These are phyloP conservation scores for Zaprionus bogoriensis DNA, from an alignment of 2,888 invertebrate genomes.

Conservation along the genomic window DNA sequence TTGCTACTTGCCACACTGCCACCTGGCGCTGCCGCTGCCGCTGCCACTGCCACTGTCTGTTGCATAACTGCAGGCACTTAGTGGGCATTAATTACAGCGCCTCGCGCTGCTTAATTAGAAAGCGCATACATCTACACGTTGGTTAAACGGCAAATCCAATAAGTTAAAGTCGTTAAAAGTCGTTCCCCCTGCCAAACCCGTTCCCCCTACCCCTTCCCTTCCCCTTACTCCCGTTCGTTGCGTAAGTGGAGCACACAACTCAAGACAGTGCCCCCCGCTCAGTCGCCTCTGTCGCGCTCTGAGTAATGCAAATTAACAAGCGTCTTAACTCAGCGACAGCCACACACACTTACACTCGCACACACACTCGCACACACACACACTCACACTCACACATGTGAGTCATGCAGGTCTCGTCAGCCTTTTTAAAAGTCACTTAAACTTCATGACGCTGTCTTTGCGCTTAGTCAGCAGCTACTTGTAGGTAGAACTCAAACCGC, in stretches of 20 bases:
- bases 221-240: too few relatives aligned
- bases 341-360: slow-evolving; percentile 12
- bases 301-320: slow-evolving; percentile 56
- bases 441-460: slow-evolving; percentile 60
- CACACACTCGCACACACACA: slow-evolving; percentile 28
- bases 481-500: slow-evolving; percentile 1
- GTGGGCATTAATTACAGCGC: slow-evolving; percentile 35
- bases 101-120: slow-evolving; percentile 54
- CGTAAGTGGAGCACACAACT: slow-evolving; percentile 21
- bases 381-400: slow-evolving; percentile 33
- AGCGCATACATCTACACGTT: slow-evolving; percentile 55
- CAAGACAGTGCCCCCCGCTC: background rate
- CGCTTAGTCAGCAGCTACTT: slow-evolving; percentile 62
- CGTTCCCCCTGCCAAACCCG: too few relatives aligned
- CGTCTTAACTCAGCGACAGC: slow-evolving; percentile 16
- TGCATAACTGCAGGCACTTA: slow-evolving; percentile 30
- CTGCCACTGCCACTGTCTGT: slow-evolving; percentile 8
- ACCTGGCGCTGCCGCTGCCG: slow-evolving; percentile 7
- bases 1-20: background rate
- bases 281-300: background rate
- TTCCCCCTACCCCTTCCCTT: too few relatives aligned
- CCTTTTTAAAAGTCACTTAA: slow-evolving; percentile 57
- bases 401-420: slow-evolving; percentile 42
- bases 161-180: slow-evolving; percentile 49
- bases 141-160: slow-evolving; percentile 72